Percentiles rank a stretch among this genome's conserved stretches.
Conservation (phyloP, 2,888 invertebrate genomes). For the Altica lythri region DNA sequence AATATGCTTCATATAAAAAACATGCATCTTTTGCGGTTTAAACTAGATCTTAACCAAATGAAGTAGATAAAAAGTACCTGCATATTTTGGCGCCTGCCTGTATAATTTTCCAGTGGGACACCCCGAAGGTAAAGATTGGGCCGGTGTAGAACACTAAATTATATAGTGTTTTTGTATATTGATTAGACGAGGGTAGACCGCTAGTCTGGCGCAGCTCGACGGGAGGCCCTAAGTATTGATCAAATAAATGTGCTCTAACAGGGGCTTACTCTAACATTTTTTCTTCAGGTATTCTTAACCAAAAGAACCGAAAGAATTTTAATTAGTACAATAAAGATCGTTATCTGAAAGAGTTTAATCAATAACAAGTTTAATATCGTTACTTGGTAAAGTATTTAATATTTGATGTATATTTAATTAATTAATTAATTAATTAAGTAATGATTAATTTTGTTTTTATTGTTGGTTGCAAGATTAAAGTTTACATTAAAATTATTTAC, state of each 20-base stretch:
- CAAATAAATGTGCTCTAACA: slow-evolving; percentile 53
- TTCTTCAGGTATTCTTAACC: background rate
- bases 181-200: slow-evolving; percentile 55
- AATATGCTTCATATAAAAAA: too few relatives aligned
- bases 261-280: slow-evolving; percentile 6
- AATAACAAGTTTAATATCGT: too few relatives aligned
- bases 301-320: too few relatives aligned
- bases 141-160: slow-evolving; percentile 53
- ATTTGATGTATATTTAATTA: too few relatives aligned
- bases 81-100: slow-evolving; percentile 24
- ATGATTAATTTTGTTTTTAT: too few relatives aligned
- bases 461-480: too few relatives aligned
- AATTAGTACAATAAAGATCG: too few relatives aligned
- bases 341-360: too few relatives aligned
- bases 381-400: too few relatives aligned
- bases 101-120: slow-evolving; percentile 16
- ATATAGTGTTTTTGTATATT: slow-evolving; percentile 57
- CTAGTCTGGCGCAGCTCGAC: slow-evolving; percentile 55
- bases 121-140: slow-evolving; percentile 41
- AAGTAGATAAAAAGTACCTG: too few relatives aligned
- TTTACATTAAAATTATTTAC: too few relatives aligned
- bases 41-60: slow-evolving; percentile 1
- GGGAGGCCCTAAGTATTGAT: slow-evolving; percentile 57
- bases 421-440: too few relatives aligned
- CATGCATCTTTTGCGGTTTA: background rate